These are phyloP conservation scores for Catharus minimus DNA, from an alignment of 2,113 vertebrate species.

Conservation along the genomic window DNA sequence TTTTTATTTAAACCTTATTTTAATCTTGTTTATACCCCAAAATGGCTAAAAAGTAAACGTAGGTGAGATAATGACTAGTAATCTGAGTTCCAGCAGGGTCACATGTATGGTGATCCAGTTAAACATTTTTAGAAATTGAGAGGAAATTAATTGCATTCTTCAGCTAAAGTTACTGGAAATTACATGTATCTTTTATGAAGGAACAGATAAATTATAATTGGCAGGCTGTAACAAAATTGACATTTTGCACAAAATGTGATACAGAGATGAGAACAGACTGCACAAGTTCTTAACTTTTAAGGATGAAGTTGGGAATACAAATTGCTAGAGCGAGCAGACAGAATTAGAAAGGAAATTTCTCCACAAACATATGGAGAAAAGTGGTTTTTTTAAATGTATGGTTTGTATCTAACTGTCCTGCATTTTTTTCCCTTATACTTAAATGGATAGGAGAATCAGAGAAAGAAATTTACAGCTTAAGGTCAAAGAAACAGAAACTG, in stretches of 20 bases:
- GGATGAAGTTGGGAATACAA: background rate
- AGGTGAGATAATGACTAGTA: background rate
- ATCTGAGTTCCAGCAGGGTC: background rate
- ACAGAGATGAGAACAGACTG: background rate
- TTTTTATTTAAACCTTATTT: background rate
- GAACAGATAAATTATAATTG: background rate
- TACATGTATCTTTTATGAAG: background rate
- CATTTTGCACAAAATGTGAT: background rate
- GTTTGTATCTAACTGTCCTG: background rate
- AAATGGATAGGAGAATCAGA: constrained; percentile 45
- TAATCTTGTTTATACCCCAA: background rate
- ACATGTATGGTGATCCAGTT: background rate
- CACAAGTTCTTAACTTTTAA: background rate
- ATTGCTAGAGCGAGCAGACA: background rate
- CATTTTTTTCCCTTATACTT: background rate
- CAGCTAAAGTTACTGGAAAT: background rate
- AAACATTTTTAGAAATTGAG: background rate
- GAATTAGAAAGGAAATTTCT: constrained; percentile 5
- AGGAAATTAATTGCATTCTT: background rate
- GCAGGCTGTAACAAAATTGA: background rate
- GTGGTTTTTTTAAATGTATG: background rate
- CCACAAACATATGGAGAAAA: background rate
- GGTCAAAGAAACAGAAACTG: background rate
- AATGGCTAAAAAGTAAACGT: background rate
- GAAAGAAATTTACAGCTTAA: constrained; percentile 34